Evolutionary conservation across 2,797 vertebrate species (phyloP).

Genomic region (Phoxinus dragarum): DNA sequence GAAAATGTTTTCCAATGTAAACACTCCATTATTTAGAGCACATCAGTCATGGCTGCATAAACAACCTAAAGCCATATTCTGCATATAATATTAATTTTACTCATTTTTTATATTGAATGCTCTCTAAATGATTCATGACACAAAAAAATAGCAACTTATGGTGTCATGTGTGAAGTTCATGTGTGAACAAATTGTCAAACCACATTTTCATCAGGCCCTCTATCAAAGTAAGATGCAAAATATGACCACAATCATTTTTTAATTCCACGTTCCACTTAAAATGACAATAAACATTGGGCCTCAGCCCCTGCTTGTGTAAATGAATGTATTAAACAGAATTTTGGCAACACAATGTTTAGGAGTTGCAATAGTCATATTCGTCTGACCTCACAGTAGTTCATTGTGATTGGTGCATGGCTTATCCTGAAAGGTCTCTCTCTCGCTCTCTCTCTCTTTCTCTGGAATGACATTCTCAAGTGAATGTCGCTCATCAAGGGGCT

Average conservation of each 20-base stretch:
- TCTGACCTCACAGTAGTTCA: constrained; percentile 67
- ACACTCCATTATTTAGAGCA: constrained; percentile 37
- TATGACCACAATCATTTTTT: constrained; percentile 9
- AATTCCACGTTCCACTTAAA: neutral
- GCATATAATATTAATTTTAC: constrained; percentile 44
- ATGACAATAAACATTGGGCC: constrained; percentile 23
- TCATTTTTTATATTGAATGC: constrained; percentile 53
- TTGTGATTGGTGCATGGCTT: constrained; percentile 68
- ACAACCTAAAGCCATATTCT: constrained; percentile 59
- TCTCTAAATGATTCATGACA: constrained; percentile 37
- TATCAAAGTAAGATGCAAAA: constrained; percentile 17
- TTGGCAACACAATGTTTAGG: constrained; percentile 15
- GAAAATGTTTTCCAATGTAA: constrained; percentile 43
- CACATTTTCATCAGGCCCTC: constrained; percentile 32
- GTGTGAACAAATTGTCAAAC: constrained; percentile 14
- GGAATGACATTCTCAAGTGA: constrained; percentile 82
- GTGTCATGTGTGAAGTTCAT: constrained; percentile 13
- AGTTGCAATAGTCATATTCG: constrained; percentile 48
- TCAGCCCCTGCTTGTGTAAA: neutral
- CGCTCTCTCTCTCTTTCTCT: constrained; percentile 59
- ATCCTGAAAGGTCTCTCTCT: constrained; percentile 62
- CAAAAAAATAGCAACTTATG: constrained; percentile 20
- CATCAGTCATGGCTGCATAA: constrained; percentile 54
- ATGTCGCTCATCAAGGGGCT: constrained; percentile 83
- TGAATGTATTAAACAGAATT: neutral